A percentile compares a stretch with the other conserved stretches of the same genome.
These are phyloP conservation scores for Dicaeum eximium DNA, from an alignment of 2,113 vertebrate species.

Conservation along the genomic window DNA sequence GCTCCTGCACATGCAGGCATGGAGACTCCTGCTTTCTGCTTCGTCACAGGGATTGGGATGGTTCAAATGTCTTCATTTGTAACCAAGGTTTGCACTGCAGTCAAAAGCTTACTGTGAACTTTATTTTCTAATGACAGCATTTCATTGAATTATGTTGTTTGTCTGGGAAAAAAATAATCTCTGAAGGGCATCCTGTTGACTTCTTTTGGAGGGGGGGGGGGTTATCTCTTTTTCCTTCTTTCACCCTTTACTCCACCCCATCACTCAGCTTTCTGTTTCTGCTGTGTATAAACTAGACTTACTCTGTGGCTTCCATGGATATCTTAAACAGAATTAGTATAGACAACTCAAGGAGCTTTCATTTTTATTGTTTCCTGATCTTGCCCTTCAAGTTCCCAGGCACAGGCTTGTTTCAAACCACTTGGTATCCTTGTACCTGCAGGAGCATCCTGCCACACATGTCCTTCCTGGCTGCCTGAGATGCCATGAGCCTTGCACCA, in stretches of 20 bases:
- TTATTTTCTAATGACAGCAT: not conserved
- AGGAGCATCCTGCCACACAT: not conserved
- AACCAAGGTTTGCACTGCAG: not conserved
- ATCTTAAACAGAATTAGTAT: not conserved
- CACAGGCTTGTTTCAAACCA: not conserved
- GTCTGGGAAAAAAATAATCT: not conserved
- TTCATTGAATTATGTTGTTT: not conserved
- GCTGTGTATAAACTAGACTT: not conserved
- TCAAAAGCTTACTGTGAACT: not conserved
- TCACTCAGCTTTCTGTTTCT: not conserved
- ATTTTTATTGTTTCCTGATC: not conserved
- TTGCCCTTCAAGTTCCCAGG: not conserved
- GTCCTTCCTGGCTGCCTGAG: not conserved
- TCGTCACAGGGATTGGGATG: not conserved
- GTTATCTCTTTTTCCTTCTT: not conserved
- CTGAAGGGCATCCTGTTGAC: not conserved
- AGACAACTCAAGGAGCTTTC: not conserved
- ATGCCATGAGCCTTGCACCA: not conserved
- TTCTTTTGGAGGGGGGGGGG: not conserved
- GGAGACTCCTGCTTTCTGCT: not conserved
- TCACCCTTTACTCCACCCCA: not conserved
- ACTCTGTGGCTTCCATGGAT: fast-evolving
- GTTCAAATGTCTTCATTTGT: not conserved
- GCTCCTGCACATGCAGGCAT: not conserved
- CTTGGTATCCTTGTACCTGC: not conserved